Percentiles rank a stretch among this genome's conserved stretches.
Evolutionary conservation across 2,113 vertebrate genomes (phyloP).

Genomic region (Aegotheles bennettii): DNA sequence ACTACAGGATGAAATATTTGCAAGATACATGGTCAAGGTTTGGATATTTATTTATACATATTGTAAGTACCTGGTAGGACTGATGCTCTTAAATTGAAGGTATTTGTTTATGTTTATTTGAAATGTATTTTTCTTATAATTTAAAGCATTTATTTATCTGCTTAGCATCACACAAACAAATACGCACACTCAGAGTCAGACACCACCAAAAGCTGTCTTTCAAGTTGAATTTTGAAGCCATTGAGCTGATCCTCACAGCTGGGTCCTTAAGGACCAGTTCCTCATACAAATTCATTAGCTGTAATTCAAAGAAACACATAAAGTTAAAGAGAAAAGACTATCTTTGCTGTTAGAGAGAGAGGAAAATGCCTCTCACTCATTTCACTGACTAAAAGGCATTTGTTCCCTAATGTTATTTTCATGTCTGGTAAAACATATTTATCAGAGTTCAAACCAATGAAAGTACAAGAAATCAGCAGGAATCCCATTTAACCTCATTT

Average conservation of each 20-base stretch:
- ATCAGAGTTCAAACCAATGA: conserved; percentile 38
- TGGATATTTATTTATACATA: background rate
- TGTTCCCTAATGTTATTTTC: background rate
- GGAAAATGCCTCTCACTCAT: background rate
- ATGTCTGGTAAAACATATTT: conserved; percentile 41
- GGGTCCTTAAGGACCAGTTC: background rate
- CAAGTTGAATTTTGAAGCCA: background rate
- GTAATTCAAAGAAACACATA: background rate
- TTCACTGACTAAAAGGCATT: background rate
- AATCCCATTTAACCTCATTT: conserved; percentile 54
- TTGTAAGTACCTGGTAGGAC: background rate
- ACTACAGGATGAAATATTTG: background rate
- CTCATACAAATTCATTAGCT: background rate
- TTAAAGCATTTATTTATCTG: background rate
- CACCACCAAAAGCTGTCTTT: background rate
- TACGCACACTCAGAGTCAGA: background rate
- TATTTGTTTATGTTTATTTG: background rate
- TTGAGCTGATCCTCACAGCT: background rate
- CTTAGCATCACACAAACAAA: background rate
- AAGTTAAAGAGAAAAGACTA: background rate
- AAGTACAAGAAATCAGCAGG: conserved; percentile 34
- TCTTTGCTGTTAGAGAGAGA: background rate
- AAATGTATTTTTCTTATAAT: background rate
- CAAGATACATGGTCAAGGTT: background rate
- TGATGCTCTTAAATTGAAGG: background rate